Evolutionary conservation across 2,888 invertebrate species (phyloP).

Genomic region (Ectemnius continuus): DNA sequence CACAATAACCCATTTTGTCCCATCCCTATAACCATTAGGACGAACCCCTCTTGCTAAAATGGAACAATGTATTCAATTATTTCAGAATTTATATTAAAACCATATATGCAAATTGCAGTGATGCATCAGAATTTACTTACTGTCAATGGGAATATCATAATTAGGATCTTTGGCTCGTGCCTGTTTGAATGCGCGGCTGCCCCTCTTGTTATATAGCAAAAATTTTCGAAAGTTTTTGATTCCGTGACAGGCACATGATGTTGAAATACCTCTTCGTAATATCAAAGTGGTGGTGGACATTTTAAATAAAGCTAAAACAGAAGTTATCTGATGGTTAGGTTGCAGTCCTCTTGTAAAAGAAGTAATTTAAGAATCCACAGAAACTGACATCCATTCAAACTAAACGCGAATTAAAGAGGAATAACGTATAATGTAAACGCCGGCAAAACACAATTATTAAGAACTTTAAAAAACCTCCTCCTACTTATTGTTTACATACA

Average conservation of each 20-base stretch:
- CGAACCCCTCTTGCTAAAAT: slow-evolving; percentile 84
- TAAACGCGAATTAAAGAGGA: no score
- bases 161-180: slow-evolving; percentile 79
- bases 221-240: slow-evolving; percentile 93
- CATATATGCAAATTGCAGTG: neutral
- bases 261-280: slow-evolving; percentile 79
- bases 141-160: slow-evolving; percentile 84
- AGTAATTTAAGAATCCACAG: no score
- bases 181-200: slow-evolving; percentile 83
- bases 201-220: slow-evolving; percentile 86
- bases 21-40: slow-evolving; percentile 82
- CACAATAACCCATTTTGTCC: slow-evolving; percentile 80
- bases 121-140: slow-evolving; percentile 73
- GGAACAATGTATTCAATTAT: neutral
- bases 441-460: no score
- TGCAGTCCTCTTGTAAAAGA: no score
- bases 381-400: no score
- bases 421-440: no score
- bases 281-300: slow-evolving; percentile 32
- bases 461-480: no score
- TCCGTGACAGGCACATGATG: slow-evolving; percentile 80
- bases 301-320: neutral
- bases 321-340: no score
- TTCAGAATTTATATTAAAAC: neutral
- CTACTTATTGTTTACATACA: no score